These are phyloP conservation scores for Bactericera cockerelli DNA, from an alignment of 1,140 invertebrate genomes.

Conservation along the genomic window DNA sequence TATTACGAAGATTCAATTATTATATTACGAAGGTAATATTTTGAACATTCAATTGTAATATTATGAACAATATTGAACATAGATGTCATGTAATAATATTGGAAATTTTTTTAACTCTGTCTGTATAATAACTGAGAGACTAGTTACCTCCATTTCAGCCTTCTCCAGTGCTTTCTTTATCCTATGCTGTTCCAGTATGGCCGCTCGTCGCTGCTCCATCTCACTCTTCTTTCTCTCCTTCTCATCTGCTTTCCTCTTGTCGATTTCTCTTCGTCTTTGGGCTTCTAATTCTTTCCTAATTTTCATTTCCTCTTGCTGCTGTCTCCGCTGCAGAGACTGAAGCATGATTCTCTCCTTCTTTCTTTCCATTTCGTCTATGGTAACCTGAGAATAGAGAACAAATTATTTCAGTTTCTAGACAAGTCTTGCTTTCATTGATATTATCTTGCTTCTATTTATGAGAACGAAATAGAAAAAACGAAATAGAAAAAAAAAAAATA, in stretches of 20 bases:
- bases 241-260: slow-evolving; percentile 72
- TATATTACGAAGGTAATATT: too few relatives aligned
- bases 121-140: too few relatives aligned
- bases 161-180: slow-evolving; percentile 87
- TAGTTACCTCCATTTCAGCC: slow-evolving; percentile 62
- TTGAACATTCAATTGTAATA: too few relatives aligned
- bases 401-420: background rate
- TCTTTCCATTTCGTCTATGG: slow-evolving; percentile 72
- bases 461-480: too few relatives aligned
- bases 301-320: slow-evolving; percentile 75
- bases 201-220: slow-evolving; percentile 65
- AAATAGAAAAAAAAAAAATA: background rate
- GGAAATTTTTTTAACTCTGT: too few relatives aligned
- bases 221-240: slow-evolving; percentile 75
- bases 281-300: slow-evolving; percentile 71
- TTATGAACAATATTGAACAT: too few relatives aligned
- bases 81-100: too few relatives aligned
- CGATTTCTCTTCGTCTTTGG: slow-evolving; percentile 54
- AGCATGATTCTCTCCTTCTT: slow-evolving; percentile 80
- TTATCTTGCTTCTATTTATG: too few relatives aligned
- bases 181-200: slow-evolving; percentile 87
- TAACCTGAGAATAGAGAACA: slow-evolving; percentile 37
- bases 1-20: too few relatives aligned
- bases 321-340: slow-evolving; percentile 65
- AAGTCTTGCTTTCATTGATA: background rate